Evolutionary conservation across 2,113 vertebrate species (phyloP).

Genomic region (Megaceryle maxima): DNA sequence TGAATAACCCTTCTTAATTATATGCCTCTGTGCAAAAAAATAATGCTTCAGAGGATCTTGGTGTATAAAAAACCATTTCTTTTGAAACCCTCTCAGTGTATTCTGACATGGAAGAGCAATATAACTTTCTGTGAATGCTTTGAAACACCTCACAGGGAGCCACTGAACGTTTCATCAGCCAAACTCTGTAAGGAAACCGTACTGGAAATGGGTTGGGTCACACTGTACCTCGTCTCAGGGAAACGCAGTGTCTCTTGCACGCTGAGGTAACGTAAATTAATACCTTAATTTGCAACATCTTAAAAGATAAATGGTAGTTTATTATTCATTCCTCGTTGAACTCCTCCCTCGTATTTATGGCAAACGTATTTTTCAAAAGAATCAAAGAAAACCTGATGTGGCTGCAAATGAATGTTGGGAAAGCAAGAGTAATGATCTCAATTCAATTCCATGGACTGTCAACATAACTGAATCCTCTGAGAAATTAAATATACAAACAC

Average conservation of each 20-base stretch:
- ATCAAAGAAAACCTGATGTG: background rate
- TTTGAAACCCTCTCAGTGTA: background rate
- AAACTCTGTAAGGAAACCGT: background rate
- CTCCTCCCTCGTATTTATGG: background rate
- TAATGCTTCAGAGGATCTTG: background rate
- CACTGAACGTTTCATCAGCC: background rate
- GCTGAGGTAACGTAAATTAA: background rate
- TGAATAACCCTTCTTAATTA: background rate
- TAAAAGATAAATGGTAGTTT: background rate
- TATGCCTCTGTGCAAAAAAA: background rate
- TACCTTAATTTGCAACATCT: background rate
- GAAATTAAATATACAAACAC: slow-evolving; percentile 33
- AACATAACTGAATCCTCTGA: background rate
- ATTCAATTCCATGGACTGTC: background rate
- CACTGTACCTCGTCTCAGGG: background rate
- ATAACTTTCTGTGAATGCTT: background rate
- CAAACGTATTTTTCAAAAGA: background rate
- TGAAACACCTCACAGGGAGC: background rate
- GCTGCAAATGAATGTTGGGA: background rate
- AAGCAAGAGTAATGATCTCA: background rate
- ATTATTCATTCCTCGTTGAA: background rate
- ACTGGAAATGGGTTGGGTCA: background rate
- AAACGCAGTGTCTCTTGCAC: background rate
- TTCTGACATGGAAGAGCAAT: background rate
- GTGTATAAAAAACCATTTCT: background rate